Evolutionary conservation across 2,888 invertebrate species (phyloP).

Genomic region (Drosophila recens): DNA sequence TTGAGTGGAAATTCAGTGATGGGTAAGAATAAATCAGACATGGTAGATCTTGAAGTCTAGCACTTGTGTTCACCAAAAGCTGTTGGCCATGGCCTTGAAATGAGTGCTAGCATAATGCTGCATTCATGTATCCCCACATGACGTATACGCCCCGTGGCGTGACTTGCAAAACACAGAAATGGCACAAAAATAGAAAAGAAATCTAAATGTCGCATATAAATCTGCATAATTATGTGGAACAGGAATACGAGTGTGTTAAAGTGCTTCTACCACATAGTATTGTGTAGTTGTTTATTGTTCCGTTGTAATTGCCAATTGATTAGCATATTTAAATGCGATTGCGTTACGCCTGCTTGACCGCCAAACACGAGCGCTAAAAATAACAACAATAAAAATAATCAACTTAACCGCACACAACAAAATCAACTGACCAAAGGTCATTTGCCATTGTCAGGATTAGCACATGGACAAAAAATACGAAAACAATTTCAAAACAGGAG

Average conservation of each 20-base stretch:
- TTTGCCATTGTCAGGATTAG: slow-evolving; percentile 69
- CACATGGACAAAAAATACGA: slow-evolving; percentile 8
- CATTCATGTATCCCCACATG: slow-evolving; percentile 58
- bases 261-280: not conserved
- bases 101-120: slow-evolving; percentile 60
- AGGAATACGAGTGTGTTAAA: slow-evolving; percentile 8
- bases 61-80: not conserved
- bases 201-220: slow-evolving; percentile 61
- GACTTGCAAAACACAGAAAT: slow-evolving; percentile 50
- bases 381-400: slow-evolving; percentile 65
- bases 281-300: slow-evolving; percentile 19
- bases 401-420: not conserved
- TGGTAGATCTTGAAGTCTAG: not conserved
- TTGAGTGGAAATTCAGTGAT: slow-evolving; percentile 66
- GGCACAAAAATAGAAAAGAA: slow-evolving; percentile 30
- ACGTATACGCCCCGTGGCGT: slow-evolving; percentile 75
- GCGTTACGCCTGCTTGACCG: slow-evolving; percentile 47
- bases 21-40: slow-evolving; percentile 52
- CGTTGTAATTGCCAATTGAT: slow-evolving; percentile 62
- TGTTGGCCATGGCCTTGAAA: slow-evolving; percentile 56
- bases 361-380: slow-evolving; percentile 51
- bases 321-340: slow-evolving; percentile 71
- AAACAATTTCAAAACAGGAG: slow-evolving; percentile 26
- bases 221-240: slow-evolving; percentile 57
- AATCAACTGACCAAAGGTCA: slow-evolving; percentile 59